Evolutionary conservation across 1,140 invertebrate species (phyloP).

Genomic region (Meloidogyne floridensis): DNA sequence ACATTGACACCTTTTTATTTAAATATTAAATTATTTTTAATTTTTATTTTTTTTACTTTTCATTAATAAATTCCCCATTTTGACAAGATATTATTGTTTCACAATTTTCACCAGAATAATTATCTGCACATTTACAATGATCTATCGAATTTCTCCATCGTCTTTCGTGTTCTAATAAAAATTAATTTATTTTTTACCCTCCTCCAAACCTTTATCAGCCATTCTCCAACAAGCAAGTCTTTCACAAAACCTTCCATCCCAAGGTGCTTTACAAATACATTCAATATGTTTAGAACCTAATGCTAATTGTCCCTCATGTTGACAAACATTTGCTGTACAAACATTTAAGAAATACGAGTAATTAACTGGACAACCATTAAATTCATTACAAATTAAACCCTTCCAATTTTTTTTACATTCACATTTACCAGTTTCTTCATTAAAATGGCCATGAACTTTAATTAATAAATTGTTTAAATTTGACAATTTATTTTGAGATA

Average conservation of each 20-base stretch:
- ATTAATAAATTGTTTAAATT: constrained; percentile 21
- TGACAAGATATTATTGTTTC: constrained; percentile 44
- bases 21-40: not conserved
- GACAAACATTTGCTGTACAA: constrained; percentile 46
- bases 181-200: not conserved
- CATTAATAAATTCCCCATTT: constrained; percentile 47
- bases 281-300: constrained; percentile 45
- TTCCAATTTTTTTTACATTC: constrained; percentile 51
- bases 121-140: constrained; percentile 44
- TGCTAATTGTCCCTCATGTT: constrained; percentile 48
- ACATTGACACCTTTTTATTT: constrained; percentile 37
- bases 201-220: constrained; percentile 46
- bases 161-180: constrained; percentile 45
- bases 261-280: constrained; percentile 54
- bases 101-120: constrained; percentile 50
- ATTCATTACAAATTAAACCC: constrained; percentile 50
- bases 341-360: constrained; percentile 47
- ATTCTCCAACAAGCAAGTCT: constrained; percentile 53
- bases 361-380: constrained; percentile 46
- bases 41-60: constrained; percentile 17
- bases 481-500: too few species aligned
- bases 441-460: constrained; percentile 51
- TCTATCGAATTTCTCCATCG: constrained; percentile 47
- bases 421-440: constrained; percentile 45
- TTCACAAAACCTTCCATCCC: constrained; percentile 51